phyloP scores from a whole-genome alignment of 2,797 vertebrate species.

The Enteromius radiatus region DNA sequence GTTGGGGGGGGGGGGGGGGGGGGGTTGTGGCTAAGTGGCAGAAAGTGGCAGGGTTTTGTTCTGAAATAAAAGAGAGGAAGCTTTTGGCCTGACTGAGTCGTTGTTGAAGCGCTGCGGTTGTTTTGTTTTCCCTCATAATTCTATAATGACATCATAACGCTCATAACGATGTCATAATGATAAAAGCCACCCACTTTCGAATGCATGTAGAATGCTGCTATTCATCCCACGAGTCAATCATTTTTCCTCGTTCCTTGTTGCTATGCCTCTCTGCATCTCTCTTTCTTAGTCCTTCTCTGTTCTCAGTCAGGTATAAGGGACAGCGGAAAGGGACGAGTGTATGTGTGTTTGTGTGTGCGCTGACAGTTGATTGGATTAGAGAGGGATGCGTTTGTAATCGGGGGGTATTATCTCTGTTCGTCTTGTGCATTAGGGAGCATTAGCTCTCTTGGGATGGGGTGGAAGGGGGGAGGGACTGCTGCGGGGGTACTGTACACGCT shows the following conservation, averaged over 20 bases:
- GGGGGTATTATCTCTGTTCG: constrained; percentile 61
- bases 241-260: background rate
- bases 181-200: constrained; percentile 24
- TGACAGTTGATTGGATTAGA: constrained; percentile 74
- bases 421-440: constrained; percentile 64
- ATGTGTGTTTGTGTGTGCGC: constrained; percentile 46
- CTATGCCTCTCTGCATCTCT: background rate
- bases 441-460: constrained; percentile 49
- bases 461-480: constrained; percentile 30
- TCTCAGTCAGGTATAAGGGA: constrained; percentile 54
- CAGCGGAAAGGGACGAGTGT: constrained; percentile 49
- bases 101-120: constrained; percentile 11
- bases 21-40: constrained; percentile 16
- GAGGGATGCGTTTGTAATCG: constrained; percentile 57
- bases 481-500: constrained; percentile 45
- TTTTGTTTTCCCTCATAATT: constrained; percentile 48
- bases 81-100: constrained; percentile 30
- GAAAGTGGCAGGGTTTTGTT: constrained; percentile 53
- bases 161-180: constrained; percentile 26
- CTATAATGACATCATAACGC: constrained; percentile 53
- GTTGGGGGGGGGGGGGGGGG: background rate
- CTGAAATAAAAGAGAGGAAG: constrained; percentile 39
- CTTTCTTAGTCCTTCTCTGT: constrained; percentile 7
- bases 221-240: constrained; percentile 48
- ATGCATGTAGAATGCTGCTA: constrained; percentile 28